A percentile compares a stretch with the other conserved stretches of the same genome.
phyloP scores from a whole-genome alignment of 92 coral and sea anemone species.

The Hydrozoanthus gracilis region DNA sequence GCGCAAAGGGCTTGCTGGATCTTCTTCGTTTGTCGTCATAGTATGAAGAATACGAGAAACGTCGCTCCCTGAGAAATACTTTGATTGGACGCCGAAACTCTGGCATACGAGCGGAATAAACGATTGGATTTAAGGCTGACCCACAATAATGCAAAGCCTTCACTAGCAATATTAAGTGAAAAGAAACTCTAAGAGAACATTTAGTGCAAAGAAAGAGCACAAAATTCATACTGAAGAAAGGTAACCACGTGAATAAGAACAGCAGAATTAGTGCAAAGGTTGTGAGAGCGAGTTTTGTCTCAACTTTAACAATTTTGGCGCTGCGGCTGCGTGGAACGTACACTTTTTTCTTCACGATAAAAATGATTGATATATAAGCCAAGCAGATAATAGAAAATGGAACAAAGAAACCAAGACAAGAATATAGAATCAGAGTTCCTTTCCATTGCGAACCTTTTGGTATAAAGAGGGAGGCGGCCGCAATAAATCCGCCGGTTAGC shows the following conservation, averaged over 20 bases:
- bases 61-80: slow-evolving; percentile 60
- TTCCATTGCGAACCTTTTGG: slow-evolving; percentile 84
- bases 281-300: slow-evolving; percentile 73
- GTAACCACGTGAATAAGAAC: slow-evolving; percentile 82
- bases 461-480: slow-evolving; percentile 69
- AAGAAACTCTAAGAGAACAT: slow-evolving; percentile 49
- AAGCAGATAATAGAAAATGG: slow-evolving; percentile 75
- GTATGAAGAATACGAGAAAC: slow-evolving; percentile 66
- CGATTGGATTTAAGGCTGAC: slow-evolving; percentile 77
- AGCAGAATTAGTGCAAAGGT: slow-evolving; percentile 70
- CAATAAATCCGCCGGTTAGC: slow-evolving; percentile 64
- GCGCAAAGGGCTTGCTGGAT: slow-evolving; percentile 35
- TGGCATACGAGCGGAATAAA: slow-evolving; percentile 87
- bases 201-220: slow-evolving; percentile 64
- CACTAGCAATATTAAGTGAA: slow-evolving; percentile 63
- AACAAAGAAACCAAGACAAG: slow-evolving; percentile 75
- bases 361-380: slow-evolving; percentile 68
- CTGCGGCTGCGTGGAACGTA: slow-evolving; percentile 62
- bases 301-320: slow-evolving; percentile 66
- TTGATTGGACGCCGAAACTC: slow-evolving; percentile 78
- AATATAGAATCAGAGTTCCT: slow-evolving; percentile 75
- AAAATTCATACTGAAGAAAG: slow-evolving; percentile 82
- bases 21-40: slow-evolving; percentile 47
- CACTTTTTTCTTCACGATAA: slow-evolving; percentile 68
- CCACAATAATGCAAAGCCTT: slow-evolving; percentile 81